Conservation (phyloP, 30 jellyfish, hydroid and myxozoan species). For the Aurelia aurita region DNA sequence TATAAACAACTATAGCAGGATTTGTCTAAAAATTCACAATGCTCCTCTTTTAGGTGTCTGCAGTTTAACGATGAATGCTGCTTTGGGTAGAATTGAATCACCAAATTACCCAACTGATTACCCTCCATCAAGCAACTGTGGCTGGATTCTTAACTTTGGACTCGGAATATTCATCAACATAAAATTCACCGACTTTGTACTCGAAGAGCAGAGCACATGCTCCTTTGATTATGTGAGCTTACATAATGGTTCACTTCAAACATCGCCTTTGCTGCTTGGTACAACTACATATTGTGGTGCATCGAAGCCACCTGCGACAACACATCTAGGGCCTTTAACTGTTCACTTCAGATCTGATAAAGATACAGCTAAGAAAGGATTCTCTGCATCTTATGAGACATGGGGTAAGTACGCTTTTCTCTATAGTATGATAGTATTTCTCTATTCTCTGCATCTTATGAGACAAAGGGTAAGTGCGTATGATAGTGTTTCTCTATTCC, state of each 20-base stretch:
- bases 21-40: not conserved
- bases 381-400: conserved; percentile 67
- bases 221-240: conserved; percentile 86
- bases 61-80: conserved; percentile 47
- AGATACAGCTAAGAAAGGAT: conserved; percentile 89
- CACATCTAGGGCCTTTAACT: conserved; percentile 81
- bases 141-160: conserved; percentile 89
- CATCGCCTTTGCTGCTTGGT: conserved; percentile 68
- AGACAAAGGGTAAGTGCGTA: not conserved
- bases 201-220: conserved; percentile 82
- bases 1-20: too few relatives aligned
- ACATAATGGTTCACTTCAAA: conserved; percentile 57
- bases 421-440: not conserved
- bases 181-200: conserved; percentile 54
- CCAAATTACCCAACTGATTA: conserved; percentile 86
- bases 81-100: conserved; percentile 63
- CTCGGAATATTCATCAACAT: conserved; percentile 69
- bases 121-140: conserved; percentile 79
- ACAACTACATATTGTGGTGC: conserved; percentile 72
- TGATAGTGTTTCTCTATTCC: too few relatives aligned
- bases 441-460: not conserved
- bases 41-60: conserved; percentile 71
- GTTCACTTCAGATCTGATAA: conserved; percentile 72
- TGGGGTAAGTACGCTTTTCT: conserved; percentile 61
- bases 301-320: conserved; percentile 63